Conservation (phyloP, 2,113 vertebrate species). For the Mus spicilegus region DNA sequence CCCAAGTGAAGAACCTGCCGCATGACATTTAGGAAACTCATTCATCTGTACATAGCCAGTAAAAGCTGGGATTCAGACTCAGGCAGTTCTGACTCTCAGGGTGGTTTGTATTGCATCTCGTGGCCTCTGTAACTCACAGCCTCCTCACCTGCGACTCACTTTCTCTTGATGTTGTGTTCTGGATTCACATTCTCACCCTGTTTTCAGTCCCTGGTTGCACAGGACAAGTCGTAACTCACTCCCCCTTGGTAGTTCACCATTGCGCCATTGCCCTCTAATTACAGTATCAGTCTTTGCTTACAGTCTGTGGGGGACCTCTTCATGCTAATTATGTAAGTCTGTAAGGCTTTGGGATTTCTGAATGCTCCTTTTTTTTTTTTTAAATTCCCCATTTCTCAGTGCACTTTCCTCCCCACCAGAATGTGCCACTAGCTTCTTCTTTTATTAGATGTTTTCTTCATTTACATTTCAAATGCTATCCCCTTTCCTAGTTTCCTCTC, state of each 20-base stretch:
- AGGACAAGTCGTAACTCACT: not conserved
- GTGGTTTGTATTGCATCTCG: not conserved
- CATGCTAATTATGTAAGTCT: not conserved
- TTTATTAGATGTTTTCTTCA: no score
- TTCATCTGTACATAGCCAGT: not conserved
- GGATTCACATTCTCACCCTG: not conserved
- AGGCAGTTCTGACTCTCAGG: not conserved
- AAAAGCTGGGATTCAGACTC: not conserved
- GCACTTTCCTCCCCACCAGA: not conserved
- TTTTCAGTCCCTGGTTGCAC: not conserved
- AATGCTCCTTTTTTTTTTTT: not conserved
- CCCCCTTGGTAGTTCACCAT: not conserved
- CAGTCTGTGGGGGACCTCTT: not conserved
- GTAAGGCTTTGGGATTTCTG: not conserved
- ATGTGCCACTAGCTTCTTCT: not conserved
- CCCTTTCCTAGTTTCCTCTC: no score
- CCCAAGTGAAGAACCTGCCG: not conserved
- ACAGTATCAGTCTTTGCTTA: slow-evolving; percentile 20
- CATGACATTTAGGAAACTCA: not conserved
- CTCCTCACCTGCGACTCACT: not conserved
- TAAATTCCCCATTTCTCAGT: not conserved
- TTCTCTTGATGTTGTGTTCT: not conserved
- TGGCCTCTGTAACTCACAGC: not conserved
- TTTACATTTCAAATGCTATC: no score
- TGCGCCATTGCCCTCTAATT: not conserved